Evolutionary conservation across 2,888 invertebrate genomes (phyloP).

Genomic region (Ophioninae sp.): DNA sequence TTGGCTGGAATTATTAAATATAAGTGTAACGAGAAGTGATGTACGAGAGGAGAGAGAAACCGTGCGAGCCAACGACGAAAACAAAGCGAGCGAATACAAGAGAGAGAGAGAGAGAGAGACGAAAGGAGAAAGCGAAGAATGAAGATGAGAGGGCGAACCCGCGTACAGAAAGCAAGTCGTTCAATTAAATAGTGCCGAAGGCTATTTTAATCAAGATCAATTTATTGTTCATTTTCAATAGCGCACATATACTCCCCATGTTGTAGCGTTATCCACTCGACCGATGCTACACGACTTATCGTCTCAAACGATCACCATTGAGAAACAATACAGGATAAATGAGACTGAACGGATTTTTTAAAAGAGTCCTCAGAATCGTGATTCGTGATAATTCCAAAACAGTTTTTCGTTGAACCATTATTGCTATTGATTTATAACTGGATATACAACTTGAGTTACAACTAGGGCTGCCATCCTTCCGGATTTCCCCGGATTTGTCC

Average conservation of each 20-base stretch:
- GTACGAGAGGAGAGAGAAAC: background rate
- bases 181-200: conserved; percentile 59
- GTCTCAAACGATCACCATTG: conserved; percentile 12
- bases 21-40: conserved; percentile 6
- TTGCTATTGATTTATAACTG: background rate
- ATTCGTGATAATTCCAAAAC: too few species aligned
- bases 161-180: conserved; percentile 43
- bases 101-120: background rate
- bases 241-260: conserved; percentile 2
- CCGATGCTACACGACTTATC: conserved; percentile 4
- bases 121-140: conserved; percentile 2
- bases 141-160: conserved; percentile 43
- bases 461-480: too few species aligned
- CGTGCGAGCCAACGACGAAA: background rate
- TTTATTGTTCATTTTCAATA: conserved; percentile 51
- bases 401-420: background rate
- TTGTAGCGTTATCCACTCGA: background rate
- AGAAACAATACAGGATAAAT: background rate
- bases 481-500: too few species aligned
- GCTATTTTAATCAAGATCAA: conserved; percentile 59
- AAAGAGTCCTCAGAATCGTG: background rate
- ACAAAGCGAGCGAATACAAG: background rate
- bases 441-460: background rate
- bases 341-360: background rate
- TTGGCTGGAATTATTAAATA: conserved; percentile 33